Evolutionary conservation across 2,797 vertebrate genomes (phyloP).

Genomic region (Tapirus indicus): DNA sequence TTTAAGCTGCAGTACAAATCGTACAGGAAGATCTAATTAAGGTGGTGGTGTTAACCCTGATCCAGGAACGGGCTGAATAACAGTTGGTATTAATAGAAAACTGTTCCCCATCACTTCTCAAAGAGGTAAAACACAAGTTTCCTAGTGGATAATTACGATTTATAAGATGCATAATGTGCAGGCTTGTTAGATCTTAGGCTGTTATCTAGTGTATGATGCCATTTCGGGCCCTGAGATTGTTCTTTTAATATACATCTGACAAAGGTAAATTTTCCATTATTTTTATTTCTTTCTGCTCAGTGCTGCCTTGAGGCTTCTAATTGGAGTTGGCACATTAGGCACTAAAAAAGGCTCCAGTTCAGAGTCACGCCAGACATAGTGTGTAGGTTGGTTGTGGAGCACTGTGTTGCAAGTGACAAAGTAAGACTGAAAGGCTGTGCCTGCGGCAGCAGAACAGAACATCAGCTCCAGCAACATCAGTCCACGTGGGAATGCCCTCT

Average conservation of each 20-base stretch:
- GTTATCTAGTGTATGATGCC: not conserved
- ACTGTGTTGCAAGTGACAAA: not conserved
- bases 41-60: not conserved
- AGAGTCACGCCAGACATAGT: not conserved
- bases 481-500: not conserved
- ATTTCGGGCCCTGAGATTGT: not conserved
- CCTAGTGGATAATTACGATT: not conserved
- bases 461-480: not conserved
- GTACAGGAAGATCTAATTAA: slow-evolving; percentile 6
- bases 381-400: not conserved
- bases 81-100: slow-evolving; percentile 28
- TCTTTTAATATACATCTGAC: not conserved
- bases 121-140: not conserved
- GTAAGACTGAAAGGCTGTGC: not conserved
- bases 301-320: slow-evolving; percentile 20
- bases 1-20: slow-evolving; percentile 39
- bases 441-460: not conserved
- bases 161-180: not conserved
- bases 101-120: not conserved
- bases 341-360: not conserved
- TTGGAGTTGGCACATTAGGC: not conserved
- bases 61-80: not conserved
- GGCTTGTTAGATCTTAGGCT: slow-evolving; percentile 3
- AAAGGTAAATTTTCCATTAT: slow-evolving; percentile 14
- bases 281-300: slow-evolving; percentile 33